Conservation (phyloP, 2,888 invertebrate genomes). For the Limnephilus marmoratus region DNA sequence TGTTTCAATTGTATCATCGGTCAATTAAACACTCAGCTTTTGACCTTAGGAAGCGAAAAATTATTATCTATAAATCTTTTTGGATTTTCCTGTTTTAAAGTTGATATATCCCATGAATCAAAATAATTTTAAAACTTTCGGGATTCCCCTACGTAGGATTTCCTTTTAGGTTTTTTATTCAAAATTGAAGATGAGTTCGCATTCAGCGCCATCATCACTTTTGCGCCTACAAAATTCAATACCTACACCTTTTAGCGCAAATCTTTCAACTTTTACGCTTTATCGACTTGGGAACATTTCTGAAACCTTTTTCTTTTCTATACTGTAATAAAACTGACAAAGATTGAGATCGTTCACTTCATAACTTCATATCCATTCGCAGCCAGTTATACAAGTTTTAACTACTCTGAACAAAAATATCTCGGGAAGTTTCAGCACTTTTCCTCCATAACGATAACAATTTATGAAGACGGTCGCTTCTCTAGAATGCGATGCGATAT, state of each 20-base stretch:
- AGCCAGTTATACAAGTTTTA: slow-evolving; percentile 27
- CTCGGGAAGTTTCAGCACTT: slow-evolving; percentile 27
- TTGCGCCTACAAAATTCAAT: background rate
- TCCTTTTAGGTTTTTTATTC: background rate
- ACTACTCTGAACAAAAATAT: slow-evolving; percentile 27
- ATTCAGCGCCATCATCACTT: background rate
- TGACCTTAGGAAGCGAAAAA: background rate
- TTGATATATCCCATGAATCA: background rate
- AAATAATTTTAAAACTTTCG: background rate
- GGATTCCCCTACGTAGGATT: background rate
- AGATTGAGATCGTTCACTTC: slow-evolving; percentile 2
- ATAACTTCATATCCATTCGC: slow-evolving; percentile 10
- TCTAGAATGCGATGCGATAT: slow-evolving; percentile 9
- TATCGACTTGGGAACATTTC: background rate
- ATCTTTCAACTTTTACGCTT: background rate
- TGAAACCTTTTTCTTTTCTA: background rate
- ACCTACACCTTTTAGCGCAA: background rate
- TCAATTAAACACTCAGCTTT: background rate
- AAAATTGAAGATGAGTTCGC: background rate
- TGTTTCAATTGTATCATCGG: background rate
- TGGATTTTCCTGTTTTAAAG: background rate
- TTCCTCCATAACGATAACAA: slow-evolving; percentile 52
- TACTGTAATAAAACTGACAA: slow-evolving; percentile 2
- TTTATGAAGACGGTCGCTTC: slow-evolving; percentile 38
- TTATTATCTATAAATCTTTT: background rate